These are phyloP conservation scores for Drosophila setifemur DNA, from an alignment of 1,140 invertebrate genomes.

Conservation along the genomic window DNA sequence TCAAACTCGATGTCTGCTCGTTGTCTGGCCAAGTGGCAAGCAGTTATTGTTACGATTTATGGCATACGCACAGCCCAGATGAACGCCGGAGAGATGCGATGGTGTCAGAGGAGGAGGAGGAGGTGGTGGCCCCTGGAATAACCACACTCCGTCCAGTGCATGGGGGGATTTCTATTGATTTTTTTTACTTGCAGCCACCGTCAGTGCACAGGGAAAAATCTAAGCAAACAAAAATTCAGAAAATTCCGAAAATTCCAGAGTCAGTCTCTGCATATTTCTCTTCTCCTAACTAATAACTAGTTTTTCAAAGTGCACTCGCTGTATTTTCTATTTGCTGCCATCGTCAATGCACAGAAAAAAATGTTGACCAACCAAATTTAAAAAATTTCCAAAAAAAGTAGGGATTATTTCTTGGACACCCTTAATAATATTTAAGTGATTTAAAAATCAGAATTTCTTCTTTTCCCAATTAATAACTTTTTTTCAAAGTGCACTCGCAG, in stretches of 20 bases:
- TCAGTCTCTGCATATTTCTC: too few relatives aligned
- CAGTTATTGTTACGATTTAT: constrained; percentile 77
- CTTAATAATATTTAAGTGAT: too few relatives aligned
- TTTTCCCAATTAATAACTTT: neutral
- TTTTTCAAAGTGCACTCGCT: too few relatives aligned
- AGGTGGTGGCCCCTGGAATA: neutral
- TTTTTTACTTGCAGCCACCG: constrained; percentile 10
- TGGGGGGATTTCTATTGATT: constrained; percentile 71
- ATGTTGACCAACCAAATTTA: too few relatives aligned
- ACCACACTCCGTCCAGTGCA: constrained; percentile 12
- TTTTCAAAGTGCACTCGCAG: neutral
- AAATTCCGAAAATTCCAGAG: too few relatives aligned
- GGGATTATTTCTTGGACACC: too few relatives aligned
- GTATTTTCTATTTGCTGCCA: too few relatives aligned
- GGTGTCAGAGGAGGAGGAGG: neutral
- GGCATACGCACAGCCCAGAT: constrained; percentile 72
- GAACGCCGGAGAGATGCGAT: constrained; percentile 16
- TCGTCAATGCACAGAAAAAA: too few relatives aligned
- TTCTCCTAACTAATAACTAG: too few relatives aligned
- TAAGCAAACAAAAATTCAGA: too few relatives aligned
- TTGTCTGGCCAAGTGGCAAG: constrained; percentile 68
- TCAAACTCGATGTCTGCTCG: constrained; percentile 42
- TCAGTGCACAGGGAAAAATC: neutral
- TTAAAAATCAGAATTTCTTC: too few relatives aligned
- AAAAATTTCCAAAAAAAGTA: too few relatives aligned